These are phyloP conservation scores for Anadara kagoshimensis DNA, from an alignment of 1,140 invertebrate species.

Conservation along the genomic window DNA sequence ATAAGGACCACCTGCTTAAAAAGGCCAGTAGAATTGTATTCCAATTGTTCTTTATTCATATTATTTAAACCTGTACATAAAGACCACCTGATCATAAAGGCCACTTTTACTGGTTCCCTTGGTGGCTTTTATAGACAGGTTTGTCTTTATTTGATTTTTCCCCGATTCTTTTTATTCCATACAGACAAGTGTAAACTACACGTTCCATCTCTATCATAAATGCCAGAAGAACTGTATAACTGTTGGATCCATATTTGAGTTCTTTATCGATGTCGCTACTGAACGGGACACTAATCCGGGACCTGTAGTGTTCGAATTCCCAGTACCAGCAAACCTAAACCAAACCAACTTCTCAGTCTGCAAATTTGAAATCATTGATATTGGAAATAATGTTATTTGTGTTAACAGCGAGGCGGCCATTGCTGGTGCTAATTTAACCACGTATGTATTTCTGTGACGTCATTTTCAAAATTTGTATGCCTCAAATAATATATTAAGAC, in stretches of 20 bases:
- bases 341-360: constrained; percentile 24
- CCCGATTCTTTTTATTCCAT: background rate
- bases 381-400: constrained; percentile 18
- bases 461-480: no score
- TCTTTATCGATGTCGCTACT: constrained; percentile 26
- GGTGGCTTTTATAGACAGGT: no score
- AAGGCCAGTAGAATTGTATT: no score
- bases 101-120: no score
- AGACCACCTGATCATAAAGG: no score
- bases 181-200: constrained; percentile 20
- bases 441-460: constrained; percentile 1
- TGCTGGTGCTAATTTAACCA: background rate
- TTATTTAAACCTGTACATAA: no score
- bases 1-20: no score
- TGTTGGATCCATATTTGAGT: constrained; percentile 17
- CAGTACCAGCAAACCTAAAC: constrained; percentile 23
- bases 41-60: no score
- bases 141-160: no score
- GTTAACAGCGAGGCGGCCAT: background rate
- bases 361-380: constrained; percentile 17
- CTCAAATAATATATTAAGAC: no score
- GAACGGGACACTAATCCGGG: constrained; percentile 27
- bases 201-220: constrained; percentile 18
- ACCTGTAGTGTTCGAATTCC: constrained; percentile 21
- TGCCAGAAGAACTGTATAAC: constrained; percentile 20